phyloP scores from a whole-genome alignment of 1,140 invertebrate species.

The Dreissena polymorpha region DNA sequence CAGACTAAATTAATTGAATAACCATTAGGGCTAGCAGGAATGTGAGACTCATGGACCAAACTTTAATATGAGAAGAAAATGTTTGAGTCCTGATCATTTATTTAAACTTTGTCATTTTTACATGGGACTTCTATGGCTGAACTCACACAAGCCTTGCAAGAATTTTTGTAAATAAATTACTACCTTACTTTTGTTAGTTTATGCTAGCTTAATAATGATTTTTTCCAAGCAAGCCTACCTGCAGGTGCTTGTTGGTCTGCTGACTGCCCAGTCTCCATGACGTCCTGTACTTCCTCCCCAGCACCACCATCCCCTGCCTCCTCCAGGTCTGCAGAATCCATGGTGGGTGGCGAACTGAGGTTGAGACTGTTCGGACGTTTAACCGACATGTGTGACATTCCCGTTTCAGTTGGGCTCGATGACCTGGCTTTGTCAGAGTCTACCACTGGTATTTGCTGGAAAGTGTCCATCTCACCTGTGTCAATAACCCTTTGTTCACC shows the following conservation, averaged over 20 bases:
- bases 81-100: no score
- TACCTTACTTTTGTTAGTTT: no score
- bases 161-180: no score
- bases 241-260: background rate
- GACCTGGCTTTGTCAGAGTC: constrained; percentile 57
- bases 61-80: no score
- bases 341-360: constrained; percentile 64
- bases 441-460: background rate
- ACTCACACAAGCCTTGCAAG: no score
- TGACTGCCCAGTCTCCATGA: background rate
- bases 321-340: constrained; percentile 21
- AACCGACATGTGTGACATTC: constrained; percentile 31
- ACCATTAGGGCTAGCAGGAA: no score
- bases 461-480: background rate
- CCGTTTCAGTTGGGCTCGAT: constrained; percentile 62
- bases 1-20: no score
- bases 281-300: constrained; percentile 10
- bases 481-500: background rate
- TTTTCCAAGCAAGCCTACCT: background rate
- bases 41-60: no score
- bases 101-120: no score
- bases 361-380: constrained; percentile 75
- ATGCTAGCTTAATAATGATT: no score
- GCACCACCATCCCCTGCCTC: constrained; percentile 9
- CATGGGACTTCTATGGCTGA: no score